These are phyloP conservation scores for Cabera pusaria DNA, from an alignment of 2,888 invertebrate species.

Conservation along the genomic window DNA sequence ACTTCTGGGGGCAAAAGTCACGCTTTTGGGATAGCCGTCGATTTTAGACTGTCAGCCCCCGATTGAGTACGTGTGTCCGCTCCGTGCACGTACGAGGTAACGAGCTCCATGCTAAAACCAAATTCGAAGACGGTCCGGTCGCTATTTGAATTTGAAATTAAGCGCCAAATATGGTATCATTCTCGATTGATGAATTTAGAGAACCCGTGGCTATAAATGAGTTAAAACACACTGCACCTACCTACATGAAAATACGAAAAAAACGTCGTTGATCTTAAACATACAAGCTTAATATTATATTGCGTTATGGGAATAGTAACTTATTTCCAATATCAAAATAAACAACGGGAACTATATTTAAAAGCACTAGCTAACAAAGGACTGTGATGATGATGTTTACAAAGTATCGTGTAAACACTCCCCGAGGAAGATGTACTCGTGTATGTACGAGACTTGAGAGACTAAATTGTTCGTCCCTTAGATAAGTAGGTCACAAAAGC, in stretches of 20 bases:
- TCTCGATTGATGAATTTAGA: slow-evolving; percentile 18
- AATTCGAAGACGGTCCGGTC: slow-evolving; percentile 34
- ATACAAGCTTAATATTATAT: too few relatives aligned
- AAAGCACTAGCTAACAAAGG: slow-evolving; percentile 36
- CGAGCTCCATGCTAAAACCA: slow-evolving; percentile 51
- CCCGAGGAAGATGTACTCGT: slow-evolving; percentile 40
- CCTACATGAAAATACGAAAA: neutral
- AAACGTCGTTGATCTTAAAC: too few relatives aligned
- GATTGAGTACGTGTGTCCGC: slow-evolving; percentile 50
- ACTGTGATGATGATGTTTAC: slow-evolving; percentile 48
- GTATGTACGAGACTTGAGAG: slow-evolving; percentile 43
- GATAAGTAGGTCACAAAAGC: slow-evolving; percentile 61
- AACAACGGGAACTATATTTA: slow-evolving; percentile 36
- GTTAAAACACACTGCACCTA: too few relatives aligned
- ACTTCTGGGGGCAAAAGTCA: slow-evolving; percentile 80
- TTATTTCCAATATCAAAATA: slow-evolving; percentile 22
- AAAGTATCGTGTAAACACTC: slow-evolving; percentile 47
- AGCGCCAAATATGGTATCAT: slow-evolving; percentile 13
- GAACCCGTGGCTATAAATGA: too few relatives aligned
- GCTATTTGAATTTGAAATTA: slow-evolving; percentile 34
- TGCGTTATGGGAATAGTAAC: too few relatives aligned
- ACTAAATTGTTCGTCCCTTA: slow-evolving; percentile 53
- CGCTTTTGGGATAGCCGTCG: slow-evolving; percentile 73
- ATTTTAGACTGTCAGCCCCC: slow-evolving; percentile 69
- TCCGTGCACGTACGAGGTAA: slow-evolving; percentile 40